Evolutionary conservation across 2,113 vertebrate species (phyloP), one percentile per base, ranked within the genome.

Genomic region (Cyanoramphus novaezelandiae): DNA sequence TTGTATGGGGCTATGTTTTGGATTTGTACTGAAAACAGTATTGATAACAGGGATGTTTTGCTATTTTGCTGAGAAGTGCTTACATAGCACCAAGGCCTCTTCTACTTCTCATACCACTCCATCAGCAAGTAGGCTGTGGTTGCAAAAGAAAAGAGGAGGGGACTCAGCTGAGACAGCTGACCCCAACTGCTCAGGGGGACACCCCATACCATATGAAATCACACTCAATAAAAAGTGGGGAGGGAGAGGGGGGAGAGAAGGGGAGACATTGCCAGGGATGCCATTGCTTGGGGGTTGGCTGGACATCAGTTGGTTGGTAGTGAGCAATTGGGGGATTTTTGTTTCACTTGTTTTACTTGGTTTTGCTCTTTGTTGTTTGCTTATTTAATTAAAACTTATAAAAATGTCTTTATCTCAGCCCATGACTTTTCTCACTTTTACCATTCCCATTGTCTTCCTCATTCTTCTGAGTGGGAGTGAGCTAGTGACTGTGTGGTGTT

Each of bases 291-390:
- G 46, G 39, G 11, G 11, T 20, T 53, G 39, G 11, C 47, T 69
- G 46, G 19, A 2, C 39, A 20, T n/a, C 0, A 3, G 44, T 50
- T 2, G 1, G 39, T 39, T 82, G n/a, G 35, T 27, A 47, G 24
- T 17, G 41, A 63, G 47, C 29, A 55, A 55, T 0, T 35, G 16
- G 28, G 23, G 37, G 16, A n/a, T 23, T 37, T 65, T 68, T 52
- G 31, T 52, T 23, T 29, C 33, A 7, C 44, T 44, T 44, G 21
- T 46, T 82, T 53, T 75, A 39, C 39, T 76, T 69, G 14, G 25
- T 7, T 75, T 75, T 60, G 39, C n/a, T 47, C 46, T n/a, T 52
- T 1, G 2, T 17, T 76, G 16, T 24, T 62, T 62, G 5, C 25
- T 62, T 55, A 9, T 53, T 63, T 46, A 43, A 20, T 67, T 76